phyloP scores from a whole-genome alignment of 2,797 vertebrate genomes.

The Pempheris klunzingeri region DNA sequence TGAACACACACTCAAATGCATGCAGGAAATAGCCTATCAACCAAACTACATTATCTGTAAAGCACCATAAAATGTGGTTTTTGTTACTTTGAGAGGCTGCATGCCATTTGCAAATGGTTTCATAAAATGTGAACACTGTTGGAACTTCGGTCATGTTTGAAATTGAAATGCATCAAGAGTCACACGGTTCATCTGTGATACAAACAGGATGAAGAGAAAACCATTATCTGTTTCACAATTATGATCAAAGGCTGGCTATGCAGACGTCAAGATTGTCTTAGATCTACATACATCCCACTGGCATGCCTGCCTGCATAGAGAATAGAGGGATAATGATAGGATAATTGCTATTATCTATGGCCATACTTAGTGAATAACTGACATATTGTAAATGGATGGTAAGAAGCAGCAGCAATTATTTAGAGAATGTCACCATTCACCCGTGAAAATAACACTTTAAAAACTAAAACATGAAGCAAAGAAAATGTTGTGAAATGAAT shows the following conservation, averaged over 20 bases:
- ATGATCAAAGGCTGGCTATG: slow-evolving; percentile 20
- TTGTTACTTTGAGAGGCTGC: slow-evolving; percentile 20
- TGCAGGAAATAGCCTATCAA: slow-evolving; percentile 55
- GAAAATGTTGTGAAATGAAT: background rate
- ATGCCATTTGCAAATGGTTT: slow-evolving; percentile 20
- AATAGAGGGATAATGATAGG: slow-evolving; percentile 30
- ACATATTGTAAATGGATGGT: slow-evolving; percentile 1
- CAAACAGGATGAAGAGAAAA: slow-evolving; percentile 26
- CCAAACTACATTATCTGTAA: slow-evolving; percentile 43
- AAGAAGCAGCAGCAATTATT: background rate
- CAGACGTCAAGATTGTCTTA: slow-evolving; percentile 38
- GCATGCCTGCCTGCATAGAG: slow-evolving; percentile 11
- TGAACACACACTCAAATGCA: slow-evolving; percentile 35
- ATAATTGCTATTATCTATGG: slow-evolving; percentile 31
- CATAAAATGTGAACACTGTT: slow-evolving; percentile 7
- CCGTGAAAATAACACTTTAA: background rate
- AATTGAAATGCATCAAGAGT: slow-evolving; percentile 40
- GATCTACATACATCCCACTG: slow-evolving; percentile 30
- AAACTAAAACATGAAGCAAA: slow-evolving; percentile 1
- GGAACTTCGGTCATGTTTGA: slow-evolving; percentile 39
- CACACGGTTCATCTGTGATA: slow-evolving; percentile 38
- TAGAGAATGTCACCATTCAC: background rate
- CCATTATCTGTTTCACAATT: slow-evolving; percentile 38
- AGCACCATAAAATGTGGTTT: slow-evolving; percentile 21
- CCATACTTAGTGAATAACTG: slow-evolving; percentile 15